phyloP scores from a whole-genome alignment of 2,797 vertebrate genomes.

The Lutjanus campechanus region DNA sequence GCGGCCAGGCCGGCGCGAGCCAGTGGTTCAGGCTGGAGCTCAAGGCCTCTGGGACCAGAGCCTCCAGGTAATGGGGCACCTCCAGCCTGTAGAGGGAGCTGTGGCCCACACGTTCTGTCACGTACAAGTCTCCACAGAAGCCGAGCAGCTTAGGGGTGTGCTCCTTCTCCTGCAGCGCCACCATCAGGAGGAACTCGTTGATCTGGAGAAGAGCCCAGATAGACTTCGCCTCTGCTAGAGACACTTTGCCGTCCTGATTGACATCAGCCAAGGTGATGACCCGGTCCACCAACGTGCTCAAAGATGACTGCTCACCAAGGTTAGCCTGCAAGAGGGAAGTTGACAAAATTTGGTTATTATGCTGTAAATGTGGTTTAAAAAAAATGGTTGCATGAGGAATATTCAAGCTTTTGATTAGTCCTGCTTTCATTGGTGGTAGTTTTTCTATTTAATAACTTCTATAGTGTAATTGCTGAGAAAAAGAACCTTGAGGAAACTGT shows the following conservation, averaged over 20 bases:
- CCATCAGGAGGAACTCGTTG: constrained; percentile 94
- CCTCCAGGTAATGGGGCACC: constrained; percentile 88
- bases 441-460: neutral
- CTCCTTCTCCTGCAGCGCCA: constrained; percentile 94
- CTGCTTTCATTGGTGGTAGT: neutral
- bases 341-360: neutral
- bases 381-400: neutral
- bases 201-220: constrained; percentile 96
- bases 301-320: constrained; percentile 93
- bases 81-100: constrained; percentile 89
- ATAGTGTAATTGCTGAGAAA: neutral
- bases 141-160: constrained; percentile 94
- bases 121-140: constrained; percentile 94
- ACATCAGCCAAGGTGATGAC: constrained; percentile 93
- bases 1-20: constrained; percentile 95
- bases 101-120: constrained; percentile 91
- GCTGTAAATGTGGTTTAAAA: neutral
- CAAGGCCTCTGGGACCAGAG: constrained; percentile 88
- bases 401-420: neutral
- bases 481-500: constrained; percentile 93
- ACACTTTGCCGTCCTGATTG: constrained; percentile 92
- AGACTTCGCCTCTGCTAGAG: constrained; percentile 95
- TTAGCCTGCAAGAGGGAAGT: constrained; percentile 84
- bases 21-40: constrained; percentile 91
- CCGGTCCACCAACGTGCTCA: constrained; percentile 87